Conservation (phyloP, 2,888 invertebrate species). For the Antitype chi region DNA sequence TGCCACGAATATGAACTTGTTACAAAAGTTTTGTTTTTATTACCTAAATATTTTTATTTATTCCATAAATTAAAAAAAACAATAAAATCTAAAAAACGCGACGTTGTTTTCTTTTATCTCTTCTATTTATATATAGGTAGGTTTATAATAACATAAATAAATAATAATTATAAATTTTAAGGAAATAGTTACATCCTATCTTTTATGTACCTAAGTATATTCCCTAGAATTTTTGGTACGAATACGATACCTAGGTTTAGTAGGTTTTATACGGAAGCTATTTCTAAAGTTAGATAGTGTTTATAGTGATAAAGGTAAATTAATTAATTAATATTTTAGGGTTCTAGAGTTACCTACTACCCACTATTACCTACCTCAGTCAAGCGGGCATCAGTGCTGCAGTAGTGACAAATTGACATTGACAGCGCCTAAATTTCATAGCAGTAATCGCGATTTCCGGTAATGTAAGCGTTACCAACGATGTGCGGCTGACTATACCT, state of each 20-base stretch:
- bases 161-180: neutral
- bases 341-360: neutral
- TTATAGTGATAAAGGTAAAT: neutral
- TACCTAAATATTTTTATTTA: conserved; percentile 87
- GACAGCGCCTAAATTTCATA: no score
- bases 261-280: neutral
- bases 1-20: conserved; percentile 84
- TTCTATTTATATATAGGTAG: neutral
- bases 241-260: neutral
- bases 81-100: conserved; percentile 82
- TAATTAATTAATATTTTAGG: neutral
- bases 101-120: conserved; percentile 42
- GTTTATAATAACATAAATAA: no score
- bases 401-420: neutral
- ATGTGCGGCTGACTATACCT: neutral
- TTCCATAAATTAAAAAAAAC: conserved; percentile 84
- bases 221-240: neutral
- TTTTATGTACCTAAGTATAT: neutral
- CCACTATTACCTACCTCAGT: neutral
- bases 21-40: conserved; percentile 85
- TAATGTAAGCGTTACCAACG: neutral
- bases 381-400: neutral
- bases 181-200: neutral
- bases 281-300: neutral
- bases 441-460: neutral